Base-by-base conservation (phyloP, 2,888 invertebrate species). In the Altica lythri region DNA sequence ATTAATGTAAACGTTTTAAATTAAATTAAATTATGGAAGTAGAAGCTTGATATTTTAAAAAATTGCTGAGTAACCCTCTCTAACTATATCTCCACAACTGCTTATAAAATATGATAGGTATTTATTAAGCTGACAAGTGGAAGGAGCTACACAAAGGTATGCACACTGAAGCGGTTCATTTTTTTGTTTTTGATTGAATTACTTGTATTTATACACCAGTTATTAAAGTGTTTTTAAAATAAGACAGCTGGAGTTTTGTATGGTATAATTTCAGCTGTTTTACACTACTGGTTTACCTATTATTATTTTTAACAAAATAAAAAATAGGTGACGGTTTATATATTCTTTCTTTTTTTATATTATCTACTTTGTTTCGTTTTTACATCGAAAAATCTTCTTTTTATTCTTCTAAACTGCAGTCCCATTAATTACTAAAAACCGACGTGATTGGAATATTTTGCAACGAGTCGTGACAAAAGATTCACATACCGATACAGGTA, bases 121-220 rank as follows among this genome's bases (percentile, higher is more conserved):
- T 57, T 57, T 57, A 50, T 57, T 53, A 53, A 53, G 49, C 53
- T 57, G 57, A 53, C 57, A 53, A 53, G 34, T 46, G 34, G 50
- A 50, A 50, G 35, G 35, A 45, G 42, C 45, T 49, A 35, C 29
- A 52, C 40, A 52, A 45, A 40, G 45, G 19, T 45, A 27, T 45
- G 46, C 38, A 55, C 45, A 45, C 45, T 45, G 37, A 18, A 45
- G 29, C 37, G 38, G 12, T 49, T 29, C 22, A 16, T 14, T 32
- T 45, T 46, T 48, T 45, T 40, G 35, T 44, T 55, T 45, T 38
- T 32, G 48, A 38, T 50, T 55, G 50, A 40, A 55, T 46, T 46
- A 19, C 35, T 50, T 34, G 32, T 46, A 49, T 50, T 44, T 49
- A 35, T 13, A 22, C 50, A 38, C 30, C 37, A 49, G 44, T 54